A percentile compares a stretch with the other conserved stretches of the same genome.
Conservation (phyloP, 2,113 vertebrate genomes). For the Lucifuga dentata region DNA sequence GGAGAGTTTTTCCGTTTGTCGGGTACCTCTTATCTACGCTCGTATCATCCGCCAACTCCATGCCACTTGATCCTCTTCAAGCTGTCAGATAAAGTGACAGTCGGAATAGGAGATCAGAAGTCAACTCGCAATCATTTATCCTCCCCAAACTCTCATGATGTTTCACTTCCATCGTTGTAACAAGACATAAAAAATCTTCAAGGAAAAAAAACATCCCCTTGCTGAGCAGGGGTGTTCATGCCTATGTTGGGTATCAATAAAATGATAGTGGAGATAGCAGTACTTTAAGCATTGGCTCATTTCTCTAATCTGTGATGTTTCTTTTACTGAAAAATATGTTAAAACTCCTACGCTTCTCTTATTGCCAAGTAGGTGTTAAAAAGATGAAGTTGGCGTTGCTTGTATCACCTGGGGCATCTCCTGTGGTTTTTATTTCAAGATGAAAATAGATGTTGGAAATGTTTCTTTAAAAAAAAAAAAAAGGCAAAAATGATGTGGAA, state of each 20-base stretch:
- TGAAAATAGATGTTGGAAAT: slow-evolving; percentile 51
- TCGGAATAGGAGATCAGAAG: slow-evolving; percentile 54
- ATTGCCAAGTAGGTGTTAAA: slow-evolving; percentile 41
- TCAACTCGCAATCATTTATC: slow-evolving; percentile 49
- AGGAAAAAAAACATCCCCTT: background rate
- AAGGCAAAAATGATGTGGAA: slow-evolving; percentile 48
- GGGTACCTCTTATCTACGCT: slow-evolving; percentile 31
- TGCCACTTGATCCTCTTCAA: slow-evolving; percentile 53
- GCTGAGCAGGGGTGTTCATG: slow-evolving; percentile 20
- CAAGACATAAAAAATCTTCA: slow-evolving; percentile 14
- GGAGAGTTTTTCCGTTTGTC: slow-evolving; percentile 47
- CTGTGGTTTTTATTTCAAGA: slow-evolving; percentile 51
- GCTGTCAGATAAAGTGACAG: slow-evolving; percentile 52
- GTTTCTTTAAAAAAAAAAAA: slow-evolving; percentile 53
- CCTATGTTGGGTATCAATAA: slow-evolving; percentile 44
- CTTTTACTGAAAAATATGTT: slow-evolving; percentile 42
- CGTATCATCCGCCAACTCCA: slow-evolving; percentile 30
- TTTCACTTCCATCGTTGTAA: slow-evolving; percentile 41
- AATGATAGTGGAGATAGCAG: slow-evolving; percentile 43
- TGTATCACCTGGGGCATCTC: slow-evolving; percentile 57
- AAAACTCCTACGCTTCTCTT: slow-evolving; percentile 48
- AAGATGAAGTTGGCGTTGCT: slow-evolving; percentile 48
- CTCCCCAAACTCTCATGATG: slow-evolving; percentile 17
- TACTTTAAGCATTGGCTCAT: slow-evolving; percentile 50
- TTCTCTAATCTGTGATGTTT: slow-evolving; percentile 47